Evolutionary conservation across 2,797 vertebrate genomes (phyloP).

Genomic region (Alcedo quadribrachys): DNA sequence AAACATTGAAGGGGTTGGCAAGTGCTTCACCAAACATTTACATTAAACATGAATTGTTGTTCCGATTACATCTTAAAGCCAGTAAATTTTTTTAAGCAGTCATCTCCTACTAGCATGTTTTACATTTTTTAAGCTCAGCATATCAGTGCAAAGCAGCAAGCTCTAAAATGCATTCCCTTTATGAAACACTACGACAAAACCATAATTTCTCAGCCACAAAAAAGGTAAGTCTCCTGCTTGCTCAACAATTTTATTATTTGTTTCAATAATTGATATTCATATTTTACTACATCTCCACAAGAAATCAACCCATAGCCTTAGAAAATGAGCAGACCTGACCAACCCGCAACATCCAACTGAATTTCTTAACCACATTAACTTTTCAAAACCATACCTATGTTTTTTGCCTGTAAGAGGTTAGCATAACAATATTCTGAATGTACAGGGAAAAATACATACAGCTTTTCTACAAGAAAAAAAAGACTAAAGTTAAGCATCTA

Average conservation of each 20-base stretch:
- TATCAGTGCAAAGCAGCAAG: background rate
- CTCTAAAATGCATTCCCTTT: background rate
- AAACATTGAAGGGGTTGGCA: constrained; percentile 78
- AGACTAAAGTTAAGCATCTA: background rate
- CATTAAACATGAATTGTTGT: constrained; percentile 22
- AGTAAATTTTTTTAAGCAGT: background rate
- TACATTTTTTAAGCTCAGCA: background rate
- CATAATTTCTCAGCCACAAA: background rate
- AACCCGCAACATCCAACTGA: background rate
- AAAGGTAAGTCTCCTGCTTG: background rate
- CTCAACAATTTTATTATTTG: background rate
- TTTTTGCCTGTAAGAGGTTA: background rate
- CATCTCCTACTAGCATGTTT: background rate
- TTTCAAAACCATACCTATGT: background rate
- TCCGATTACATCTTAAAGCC: constrained; percentile 3
- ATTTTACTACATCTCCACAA: background rate
- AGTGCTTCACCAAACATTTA: constrained; percentile 59
- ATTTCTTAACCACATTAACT: background rate
- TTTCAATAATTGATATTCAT: background rate
- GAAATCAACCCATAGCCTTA: background rate
- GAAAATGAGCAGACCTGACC: background rate
- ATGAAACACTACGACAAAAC: background rate
- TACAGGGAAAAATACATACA: background rate
- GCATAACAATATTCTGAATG: background rate
- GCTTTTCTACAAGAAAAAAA: background rate